Evolutionary conservation across 2,888 invertebrate genomes (phyloP).

Genomic region (Drosophila dives): DNA sequence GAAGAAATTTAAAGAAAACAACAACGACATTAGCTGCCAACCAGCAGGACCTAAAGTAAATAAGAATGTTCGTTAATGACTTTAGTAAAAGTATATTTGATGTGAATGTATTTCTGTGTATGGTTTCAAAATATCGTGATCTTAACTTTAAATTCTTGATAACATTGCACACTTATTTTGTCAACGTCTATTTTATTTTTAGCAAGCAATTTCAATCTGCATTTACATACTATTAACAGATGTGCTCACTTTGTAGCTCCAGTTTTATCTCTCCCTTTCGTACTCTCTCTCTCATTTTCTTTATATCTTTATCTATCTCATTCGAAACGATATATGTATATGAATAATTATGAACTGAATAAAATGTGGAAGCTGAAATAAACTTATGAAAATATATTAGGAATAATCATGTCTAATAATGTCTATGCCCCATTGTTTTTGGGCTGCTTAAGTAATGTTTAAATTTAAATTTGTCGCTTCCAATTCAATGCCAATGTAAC

Average conservation of each 20-base stretch:
- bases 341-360: slow-evolving; percentile 34
- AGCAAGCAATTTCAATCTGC: slow-evolving; percentile 53
- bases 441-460: slow-evolving; percentile 34
- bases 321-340: slow-evolving; percentile 17
- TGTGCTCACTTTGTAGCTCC: slow-evolving; percentile 2
- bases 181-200: slow-evolving; percentile 5
- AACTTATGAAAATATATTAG: slow-evolving; percentile 17
- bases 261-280: slow-evolving; percentile 7
- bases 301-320: not conserved
- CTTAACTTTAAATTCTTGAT: slow-evolving; percentile 1
- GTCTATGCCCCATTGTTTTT: slow-evolving; percentile 27
- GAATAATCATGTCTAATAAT: slow-evolving; percentile 10
- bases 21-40: slow-evolving; percentile 1
- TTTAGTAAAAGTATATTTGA: slow-evolving; percentile 16
- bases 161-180: not conserved
- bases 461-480: slow-evolving; percentile 48
- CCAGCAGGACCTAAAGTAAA: not conserved
- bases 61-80: slow-evolving; percentile 38
- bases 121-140: slow-evolving; percentile 31
- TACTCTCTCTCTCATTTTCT: slow-evolving; percentile 6
- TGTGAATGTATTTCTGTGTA: slow-evolving; percentile 28
- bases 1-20: not conserved
- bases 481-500: slow-evolving; percentile 53
- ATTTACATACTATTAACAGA: slow-evolving; percentile 26
- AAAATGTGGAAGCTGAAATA: slow-evolving; percentile 52